A percentile compares a stretch with the other conserved stretches of the same genome.
Conservation (phyloP, 2,113 vertebrate species). For the Nanorana parkeri region DNA sequence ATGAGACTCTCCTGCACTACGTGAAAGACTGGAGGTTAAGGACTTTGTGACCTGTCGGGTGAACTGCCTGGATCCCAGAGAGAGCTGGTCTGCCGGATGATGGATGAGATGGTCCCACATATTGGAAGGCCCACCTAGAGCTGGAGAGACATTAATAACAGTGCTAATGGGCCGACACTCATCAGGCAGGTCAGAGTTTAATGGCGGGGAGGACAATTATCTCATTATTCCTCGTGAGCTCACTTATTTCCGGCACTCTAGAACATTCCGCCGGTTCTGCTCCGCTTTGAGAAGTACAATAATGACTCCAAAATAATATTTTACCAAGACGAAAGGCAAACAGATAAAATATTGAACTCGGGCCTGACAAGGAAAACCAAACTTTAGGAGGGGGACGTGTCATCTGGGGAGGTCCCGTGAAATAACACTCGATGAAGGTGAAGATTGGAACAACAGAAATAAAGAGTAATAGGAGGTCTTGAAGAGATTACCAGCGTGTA, state of each 20-base stretch:
- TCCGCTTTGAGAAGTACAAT: too few species aligned
- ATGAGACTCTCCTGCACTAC: conserved; percentile 9
- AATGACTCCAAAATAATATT: too few species aligned
- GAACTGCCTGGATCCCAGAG: conserved; percentile 6
- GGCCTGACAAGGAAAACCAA: neutral
- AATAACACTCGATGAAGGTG: too few species aligned
- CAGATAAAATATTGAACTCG: too few species aligned
- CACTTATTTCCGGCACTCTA: neutral
- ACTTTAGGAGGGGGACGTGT: too few species aligned
- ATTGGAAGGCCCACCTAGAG: conserved; percentile 19
- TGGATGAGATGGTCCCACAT: conserved; percentile 32
- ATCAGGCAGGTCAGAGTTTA: conserved; percentile 27
- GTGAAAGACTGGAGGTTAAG: conserved; percentile 34
- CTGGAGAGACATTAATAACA: neutral
- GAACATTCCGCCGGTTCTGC: neutral
- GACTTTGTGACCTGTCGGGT: conserved; percentile 43
- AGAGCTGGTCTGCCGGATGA: neutral
- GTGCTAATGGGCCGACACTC: conserved; percentile 2
- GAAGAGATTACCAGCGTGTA: neutral
- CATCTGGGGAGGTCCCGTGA: too few species aligned
- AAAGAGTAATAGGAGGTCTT: neutral
- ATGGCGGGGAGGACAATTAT: conserved; percentile 41
- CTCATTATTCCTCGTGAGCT: conserved; percentile 48
- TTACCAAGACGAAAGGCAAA: too few species aligned
- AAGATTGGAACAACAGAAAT: neutral